Conservation (phyloP, 2,888 invertebrate genomes). For the Trilocha varians region DNA sequence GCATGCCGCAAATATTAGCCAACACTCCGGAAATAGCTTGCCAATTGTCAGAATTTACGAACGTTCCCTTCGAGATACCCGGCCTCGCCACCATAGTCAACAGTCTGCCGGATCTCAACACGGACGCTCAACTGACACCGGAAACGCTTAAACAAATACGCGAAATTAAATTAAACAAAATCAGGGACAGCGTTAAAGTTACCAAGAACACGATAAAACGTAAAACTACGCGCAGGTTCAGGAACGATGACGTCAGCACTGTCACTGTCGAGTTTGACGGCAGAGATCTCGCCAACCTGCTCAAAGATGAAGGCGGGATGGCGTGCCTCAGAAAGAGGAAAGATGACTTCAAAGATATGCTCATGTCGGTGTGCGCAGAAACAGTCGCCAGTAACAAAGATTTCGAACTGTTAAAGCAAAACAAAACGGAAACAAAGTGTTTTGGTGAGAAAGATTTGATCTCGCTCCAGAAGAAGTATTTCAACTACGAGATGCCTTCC, state of each 20-base stretch:
- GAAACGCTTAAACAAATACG: slow-evolving; percentile 64
- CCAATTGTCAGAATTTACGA: slow-evolving; percentile 50
- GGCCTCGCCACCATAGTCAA: slow-evolving; percentile 59
- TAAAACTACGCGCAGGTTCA: slow-evolving; percentile 47
- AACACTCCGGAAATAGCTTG: slow-evolving; percentile 62
- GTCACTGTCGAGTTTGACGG: slow-evolving; percentile 53
- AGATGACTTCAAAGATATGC: slow-evolving; percentile 50
- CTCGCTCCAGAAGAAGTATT: slow-evolving; percentile 32
- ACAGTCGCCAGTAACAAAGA: slow-evolving; percentile 59
- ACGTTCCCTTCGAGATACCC: slow-evolving; percentile 51
- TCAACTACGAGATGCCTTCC: slow-evolving; percentile 42
- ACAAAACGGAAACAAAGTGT: too few species aligned
- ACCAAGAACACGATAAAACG: slow-evolving; percentile 61
- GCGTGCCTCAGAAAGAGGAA: slow-evolving; percentile 27
- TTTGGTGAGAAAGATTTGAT: slow-evolving; percentile 41
- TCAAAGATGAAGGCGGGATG: slow-evolving; percentile 49
- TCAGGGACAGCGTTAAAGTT: slow-evolving; percentile 54
- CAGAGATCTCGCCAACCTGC: slow-evolving; percentile 41
- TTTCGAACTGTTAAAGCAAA: slow-evolving; percentile 51
- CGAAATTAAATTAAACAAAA: slow-evolving; percentile 52
- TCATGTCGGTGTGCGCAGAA: slow-evolving; percentile 54
- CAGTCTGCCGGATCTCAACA: slow-evolving; percentile 48
- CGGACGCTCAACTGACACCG: slow-evolving; percentile 56
- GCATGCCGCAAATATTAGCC: slow-evolving; percentile 60
- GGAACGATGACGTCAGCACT: slow-evolving; percentile 39